phyloP scores from a whole-genome alignment of 2,113 vertebrate genomes.

The Gopherus flavomarginatus region DNA sequence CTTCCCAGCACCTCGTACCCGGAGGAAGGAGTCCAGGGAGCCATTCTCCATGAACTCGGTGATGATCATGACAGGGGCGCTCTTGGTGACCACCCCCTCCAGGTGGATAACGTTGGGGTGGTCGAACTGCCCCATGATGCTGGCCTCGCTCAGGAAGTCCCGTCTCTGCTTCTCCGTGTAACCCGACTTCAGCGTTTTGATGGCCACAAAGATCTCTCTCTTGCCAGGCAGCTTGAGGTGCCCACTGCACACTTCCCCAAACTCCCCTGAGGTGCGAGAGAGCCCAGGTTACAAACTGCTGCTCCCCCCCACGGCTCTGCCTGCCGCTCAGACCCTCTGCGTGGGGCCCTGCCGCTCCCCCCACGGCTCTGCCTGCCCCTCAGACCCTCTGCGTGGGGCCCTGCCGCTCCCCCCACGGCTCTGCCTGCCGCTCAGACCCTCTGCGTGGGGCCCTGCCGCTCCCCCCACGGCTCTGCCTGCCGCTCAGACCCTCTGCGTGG shows the following conservation, averaged over 20 bases:
- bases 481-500: too few species aligned
- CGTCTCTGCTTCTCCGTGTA: conserved; percentile 97
- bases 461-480: too few species aligned
- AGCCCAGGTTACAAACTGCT: neutral
- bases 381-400: too few species aligned
- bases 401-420: too few species aligned
- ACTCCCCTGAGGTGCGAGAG: conserved; percentile 85
- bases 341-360: neutral
- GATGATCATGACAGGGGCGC: conserved; percentile 95
- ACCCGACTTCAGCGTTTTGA: conserved; percentile 96
- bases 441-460: too few species aligned
- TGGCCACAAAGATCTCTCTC: conserved; percentile 97
- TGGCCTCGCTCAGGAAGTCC: conserved; percentile 96
- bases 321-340: accelerated
- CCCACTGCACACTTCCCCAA: conserved; percentile 97
- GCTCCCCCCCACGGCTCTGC: neutral
- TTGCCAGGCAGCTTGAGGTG: conserved; percentile 94
- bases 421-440: too few species aligned
- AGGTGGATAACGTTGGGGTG: conserved; percentile 97
- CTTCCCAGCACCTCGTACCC: conserved; percentile 79
- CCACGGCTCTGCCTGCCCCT: too few species aligned
- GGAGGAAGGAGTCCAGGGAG: conserved; percentile 94
- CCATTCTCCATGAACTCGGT: conserved; percentile 99
- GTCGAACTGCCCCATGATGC: conserved; percentile 98
- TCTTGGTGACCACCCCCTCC: conserved; percentile 96